Base-by-base conservation (phyloP, 2,113 vertebrate species). In the Erythrocercus mccallii region DNA sequence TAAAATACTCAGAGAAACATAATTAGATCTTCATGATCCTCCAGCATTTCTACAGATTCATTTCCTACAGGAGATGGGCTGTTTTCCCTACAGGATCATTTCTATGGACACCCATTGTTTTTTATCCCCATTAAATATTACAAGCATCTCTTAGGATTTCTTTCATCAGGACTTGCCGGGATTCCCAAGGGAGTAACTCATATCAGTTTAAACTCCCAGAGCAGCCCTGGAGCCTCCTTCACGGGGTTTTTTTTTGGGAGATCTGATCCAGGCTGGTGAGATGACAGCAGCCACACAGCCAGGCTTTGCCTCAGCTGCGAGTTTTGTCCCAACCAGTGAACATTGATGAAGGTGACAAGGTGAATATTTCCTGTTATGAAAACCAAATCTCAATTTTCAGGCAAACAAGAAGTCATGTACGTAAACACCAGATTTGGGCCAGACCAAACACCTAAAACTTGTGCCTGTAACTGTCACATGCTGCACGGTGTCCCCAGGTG, bases 391-490 rank as follows among this genome's bases (percentile, higher is more conserved):
- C 25, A 8, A 33, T 54, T 65, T 85, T 69, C 60, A 28, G 1
- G 8, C 50, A n/a, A 58, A 18, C 25, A 22, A 35, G 69, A 54
- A n/a, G 23, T 24, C 15, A 6, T 1, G 12, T 20, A 1, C 3
- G 4, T 10, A 35, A 57, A 50, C 38, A 5, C 8, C 8, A 21
- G 20, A 8, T 58, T 30, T 72, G 58, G 68, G 51, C 30, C 42
- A 21, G 42, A 20, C 5, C 37, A n/a, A 33, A 24, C 33, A 24
- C 8, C 42, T 40, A 1, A n/a, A 31, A 2, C 4, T 22, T 1
- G 0, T 30, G 56, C 12, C 16, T 2, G 0, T 2, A 12, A 8
- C 19, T 27, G 50, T 16, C 45, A 14, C 21, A 0, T 1, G 25
- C 42, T 61, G 1, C 6, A 0, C 4, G 64, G 8, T 13, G n/a